phyloP scores from a whole-genome alignment of 2,888 invertebrate genomes.

The Polia nebulosa region DNA sequence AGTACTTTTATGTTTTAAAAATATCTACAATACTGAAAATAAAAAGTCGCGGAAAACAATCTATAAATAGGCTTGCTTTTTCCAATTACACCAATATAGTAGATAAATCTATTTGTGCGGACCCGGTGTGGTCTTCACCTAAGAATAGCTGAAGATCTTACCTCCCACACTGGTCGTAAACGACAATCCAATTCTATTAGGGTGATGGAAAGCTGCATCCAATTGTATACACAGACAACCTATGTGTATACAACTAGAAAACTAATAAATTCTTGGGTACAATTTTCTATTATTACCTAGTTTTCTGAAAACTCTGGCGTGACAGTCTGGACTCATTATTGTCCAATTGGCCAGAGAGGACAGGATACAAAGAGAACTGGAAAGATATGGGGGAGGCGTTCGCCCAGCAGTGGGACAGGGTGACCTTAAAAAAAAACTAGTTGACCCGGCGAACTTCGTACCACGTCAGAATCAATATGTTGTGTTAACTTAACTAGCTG shows the following conservation, averaged over 20 bases:
- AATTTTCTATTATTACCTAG: not conserved
- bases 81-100: slow-evolving; percentile 13
- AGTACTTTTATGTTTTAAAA: too few relatives aligned
- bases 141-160: slow-evolving; percentile 22
- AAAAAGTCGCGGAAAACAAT: not conserved
- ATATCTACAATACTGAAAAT: too few relatives aligned
- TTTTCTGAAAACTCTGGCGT: too few relatives aligned
- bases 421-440: too few relatives aligned
- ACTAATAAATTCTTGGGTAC: not conserved
- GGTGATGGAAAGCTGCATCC: not conserved
- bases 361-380: too few relatives aligned
- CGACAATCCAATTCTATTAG: slow-evolving; percentile 22
- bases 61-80: slow-evolving; percentile 16
- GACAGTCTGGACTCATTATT: too few relatives aligned
- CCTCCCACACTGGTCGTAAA: slow-evolving; percentile 4
- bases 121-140: not conserved
- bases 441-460: too few relatives aligned
- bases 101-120: slow-evolving; percentile 20
- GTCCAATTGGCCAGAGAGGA: too few relatives aligned
- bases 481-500: too few relatives aligned
- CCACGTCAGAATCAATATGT: too few relatives aligned
- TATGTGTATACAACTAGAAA: not conserved
- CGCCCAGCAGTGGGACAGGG: too few relatives aligned
- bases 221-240: not conserved
- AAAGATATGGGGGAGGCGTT: too few relatives aligned